Conservation (phyloP, 1,140 invertebrate species). For the Brachionus sp. region DNA sequence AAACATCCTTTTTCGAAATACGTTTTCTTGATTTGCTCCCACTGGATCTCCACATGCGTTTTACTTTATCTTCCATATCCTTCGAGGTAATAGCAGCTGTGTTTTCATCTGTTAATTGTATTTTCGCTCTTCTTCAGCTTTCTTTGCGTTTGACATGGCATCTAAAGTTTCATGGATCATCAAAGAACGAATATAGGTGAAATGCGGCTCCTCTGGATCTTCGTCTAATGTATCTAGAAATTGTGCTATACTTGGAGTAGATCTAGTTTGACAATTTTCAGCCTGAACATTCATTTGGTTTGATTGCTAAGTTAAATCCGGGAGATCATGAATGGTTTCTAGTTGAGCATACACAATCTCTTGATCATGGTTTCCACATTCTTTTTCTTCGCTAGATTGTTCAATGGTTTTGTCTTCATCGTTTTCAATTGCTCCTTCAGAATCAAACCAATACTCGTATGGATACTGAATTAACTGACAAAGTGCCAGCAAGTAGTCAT, state of each 20-base stretch:
- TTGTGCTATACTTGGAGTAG: too few species aligned
- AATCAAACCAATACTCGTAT: not conserved
- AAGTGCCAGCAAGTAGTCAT: not conserved
- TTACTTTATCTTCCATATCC: not conserved
- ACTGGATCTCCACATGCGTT: too few species aligned
- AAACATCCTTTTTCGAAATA: too few species aligned
- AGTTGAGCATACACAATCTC: not conserved
- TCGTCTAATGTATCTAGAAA: too few species aligned
- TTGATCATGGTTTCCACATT: constrained; percentile 2
- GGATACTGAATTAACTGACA: not conserved
- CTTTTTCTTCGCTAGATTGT: not conserved
- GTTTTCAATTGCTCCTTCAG: not conserved
- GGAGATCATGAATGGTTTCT: not conserved
- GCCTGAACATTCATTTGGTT: not conserved
- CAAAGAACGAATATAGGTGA: not conserved
- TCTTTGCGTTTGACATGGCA: too few species aligned
- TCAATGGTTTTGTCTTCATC: not conserved
- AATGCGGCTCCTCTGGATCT: not conserved
- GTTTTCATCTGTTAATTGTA: too few species aligned
- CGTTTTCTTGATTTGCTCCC: too few species aligned
- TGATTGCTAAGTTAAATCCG: not conserved
- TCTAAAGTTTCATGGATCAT: too few species aligned
- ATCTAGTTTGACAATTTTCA: not conserved
- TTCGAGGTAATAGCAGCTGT: too few species aligned
- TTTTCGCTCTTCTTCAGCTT: too few species aligned